A percentile compares a stretch with the other conserved stretches of the same genome.
Evolutionary conservation across 2,797 vertebrate species (phyloP).

Genomic region (Lemur catta): DNA sequence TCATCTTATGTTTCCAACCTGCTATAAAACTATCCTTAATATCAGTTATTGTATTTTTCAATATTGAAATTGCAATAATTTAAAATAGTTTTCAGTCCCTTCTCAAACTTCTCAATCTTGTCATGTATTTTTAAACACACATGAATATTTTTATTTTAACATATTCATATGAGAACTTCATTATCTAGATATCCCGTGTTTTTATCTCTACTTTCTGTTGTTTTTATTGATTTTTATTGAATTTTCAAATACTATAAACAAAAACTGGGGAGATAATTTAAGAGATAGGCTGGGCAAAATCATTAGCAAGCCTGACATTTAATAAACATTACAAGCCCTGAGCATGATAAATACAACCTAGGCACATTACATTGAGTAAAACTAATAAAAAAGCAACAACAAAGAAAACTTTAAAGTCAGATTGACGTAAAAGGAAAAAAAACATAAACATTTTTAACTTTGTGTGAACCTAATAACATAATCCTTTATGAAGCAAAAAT

Average conservation of each 20-base stretch:
- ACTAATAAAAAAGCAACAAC: not conserved
- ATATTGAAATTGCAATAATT: not conserved
- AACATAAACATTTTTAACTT: not conserved
- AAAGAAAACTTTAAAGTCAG: not conserved
- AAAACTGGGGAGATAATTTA: not conserved
- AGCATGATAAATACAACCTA: not conserved
- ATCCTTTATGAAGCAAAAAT: not conserved
- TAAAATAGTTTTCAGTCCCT: not conserved
- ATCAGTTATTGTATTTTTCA: not conserved
- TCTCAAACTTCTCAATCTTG: not conserved
- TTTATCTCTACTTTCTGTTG: not conserved
- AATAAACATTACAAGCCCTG: not conserved
- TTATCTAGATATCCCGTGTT: not conserved
- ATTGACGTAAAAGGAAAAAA: not conserved
- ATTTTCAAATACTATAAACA: not conserved
- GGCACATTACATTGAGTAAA: not conserved
- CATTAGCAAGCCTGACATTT: not conserved
- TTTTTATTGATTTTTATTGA: not conserved
- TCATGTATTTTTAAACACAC: not conserved
- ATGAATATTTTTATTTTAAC: not conserved
- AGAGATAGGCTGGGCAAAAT: not conserved
- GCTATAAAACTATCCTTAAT: not conserved
- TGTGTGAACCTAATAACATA: not conserved
- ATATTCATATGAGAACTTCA: not conserved
- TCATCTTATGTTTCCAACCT: not conserved